A percentile compares a stretch with the other conserved stretches of the same genome.
phyloP scores from a whole-genome alignment of 2,113 vertebrate genomes.

The Podocnemis expansa region DNA sequence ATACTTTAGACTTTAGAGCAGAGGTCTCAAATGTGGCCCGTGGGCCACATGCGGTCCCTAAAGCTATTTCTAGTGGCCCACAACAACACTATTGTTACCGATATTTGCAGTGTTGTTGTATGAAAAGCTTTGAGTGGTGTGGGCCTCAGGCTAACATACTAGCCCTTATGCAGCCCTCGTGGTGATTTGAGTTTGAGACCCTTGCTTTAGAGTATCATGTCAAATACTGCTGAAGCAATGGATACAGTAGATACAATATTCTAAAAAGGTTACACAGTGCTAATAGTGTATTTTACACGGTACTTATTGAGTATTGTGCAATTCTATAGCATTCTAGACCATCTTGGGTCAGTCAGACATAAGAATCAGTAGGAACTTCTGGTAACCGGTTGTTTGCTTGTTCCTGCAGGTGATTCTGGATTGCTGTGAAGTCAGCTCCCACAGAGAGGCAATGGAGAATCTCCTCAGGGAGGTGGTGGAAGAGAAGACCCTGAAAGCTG shows the following conservation, averaged over 20 bases:
- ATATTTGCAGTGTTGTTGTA: too few relatives aligned
- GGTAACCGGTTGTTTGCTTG: conserved; percentile 20
- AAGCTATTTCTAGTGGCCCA: too few relatives aligned
- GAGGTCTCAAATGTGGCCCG: too few relatives aligned
- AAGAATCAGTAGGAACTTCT: not conserved
- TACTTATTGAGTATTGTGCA: not conserved
- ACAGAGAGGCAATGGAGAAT: conserved; percentile 67
- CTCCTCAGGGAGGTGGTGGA: conserved; percentile 75
- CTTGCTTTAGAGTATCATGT: not conserved
- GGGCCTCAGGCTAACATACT: too few relatives aligned
- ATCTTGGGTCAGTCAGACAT: not conserved
- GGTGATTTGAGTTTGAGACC: too few relatives aligned
- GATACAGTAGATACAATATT: not conserved
- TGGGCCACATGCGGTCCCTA: too few relatives aligned
- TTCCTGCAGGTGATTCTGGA: conserved; percentile 78
- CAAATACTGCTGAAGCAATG: not conserved
- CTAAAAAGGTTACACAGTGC: not conserved
- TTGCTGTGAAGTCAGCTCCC: conserved; percentile 79
- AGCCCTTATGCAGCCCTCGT: too few relatives aligned
- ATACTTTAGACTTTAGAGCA: too few relatives aligned
- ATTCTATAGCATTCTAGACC: not conserved
- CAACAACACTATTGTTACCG: too few relatives aligned
- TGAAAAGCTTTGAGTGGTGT: too few relatives aligned
- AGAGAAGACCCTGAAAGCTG: conserved; percentile 77
- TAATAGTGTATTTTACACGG: not conserved